A percentile compares a stretch with the other conserved stretches of the same genome.
Conservation (phyloP, 2,113 vertebrate genomes). For the Raja brachyura region DNA sequence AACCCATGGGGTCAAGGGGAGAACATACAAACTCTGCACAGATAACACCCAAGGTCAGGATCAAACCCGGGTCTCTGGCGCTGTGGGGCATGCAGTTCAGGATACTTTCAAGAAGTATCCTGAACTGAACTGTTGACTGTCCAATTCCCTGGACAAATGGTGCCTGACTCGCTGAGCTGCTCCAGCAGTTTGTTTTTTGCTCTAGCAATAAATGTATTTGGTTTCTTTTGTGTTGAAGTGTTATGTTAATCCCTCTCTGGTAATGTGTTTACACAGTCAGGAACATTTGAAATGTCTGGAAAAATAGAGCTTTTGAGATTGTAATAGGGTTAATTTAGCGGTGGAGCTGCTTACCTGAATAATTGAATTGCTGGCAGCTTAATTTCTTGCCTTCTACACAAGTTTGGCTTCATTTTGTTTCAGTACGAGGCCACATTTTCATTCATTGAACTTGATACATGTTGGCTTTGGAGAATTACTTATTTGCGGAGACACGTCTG, state of each 20-base stretch:
- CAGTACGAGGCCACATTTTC: background rate
- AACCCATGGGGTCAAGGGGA: no score
- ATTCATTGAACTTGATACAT: background rate
- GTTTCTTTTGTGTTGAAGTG: background rate
- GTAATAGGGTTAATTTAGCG: background rate
- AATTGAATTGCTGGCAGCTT: background rate
- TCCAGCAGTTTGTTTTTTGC: no score
- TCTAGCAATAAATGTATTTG: background rate
- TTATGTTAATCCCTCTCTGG: background rate
- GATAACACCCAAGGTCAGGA: no score
- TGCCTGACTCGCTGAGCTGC: no score
- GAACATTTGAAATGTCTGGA: background rate
- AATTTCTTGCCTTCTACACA: background rate
- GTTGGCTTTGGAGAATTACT: background rate
- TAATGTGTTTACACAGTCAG: slow-evolving; percentile 9
- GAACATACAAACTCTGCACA: no score
- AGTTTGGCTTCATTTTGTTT: background rate
- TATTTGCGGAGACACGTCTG: background rate
- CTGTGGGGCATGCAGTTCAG: no score
- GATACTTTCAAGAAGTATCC: no score
- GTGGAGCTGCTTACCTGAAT: background rate
- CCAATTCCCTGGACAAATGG: no score
- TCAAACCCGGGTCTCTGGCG: no score
- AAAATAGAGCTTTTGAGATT: background rate
- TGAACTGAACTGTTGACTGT: no score